These are phyloP conservation scores for Poeciliopsis occidentalis DNA, from an alignment of 2,113 vertebrate species.

Conservation along the genomic window DNA sequence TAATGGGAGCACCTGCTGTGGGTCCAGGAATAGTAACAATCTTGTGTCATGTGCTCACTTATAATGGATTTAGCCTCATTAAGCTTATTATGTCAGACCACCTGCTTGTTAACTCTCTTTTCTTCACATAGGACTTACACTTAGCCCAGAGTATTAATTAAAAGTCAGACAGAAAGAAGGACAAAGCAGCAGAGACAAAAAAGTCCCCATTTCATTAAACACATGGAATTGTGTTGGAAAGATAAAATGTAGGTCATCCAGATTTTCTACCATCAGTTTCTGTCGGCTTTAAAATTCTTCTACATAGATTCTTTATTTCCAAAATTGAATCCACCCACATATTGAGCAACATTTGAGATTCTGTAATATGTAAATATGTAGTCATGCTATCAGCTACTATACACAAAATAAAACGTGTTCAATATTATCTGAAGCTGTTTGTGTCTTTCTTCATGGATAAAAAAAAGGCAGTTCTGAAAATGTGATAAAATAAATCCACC, in stretches of 20 bases:
- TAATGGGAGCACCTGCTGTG: constrained; percentile 58
- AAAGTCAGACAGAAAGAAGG: constrained; percentile 5
- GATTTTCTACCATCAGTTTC: not conserved
- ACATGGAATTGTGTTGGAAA: not conserved
- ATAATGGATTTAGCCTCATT: constrained; percentile 76
- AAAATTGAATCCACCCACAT: constrained; percentile 50
- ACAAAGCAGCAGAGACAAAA: not conserved
- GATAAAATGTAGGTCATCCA: not conserved
- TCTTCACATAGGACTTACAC: constrained; percentile 30
- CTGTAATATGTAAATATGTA: constrained; percentile 24
- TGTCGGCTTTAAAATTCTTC: constrained; percentile 19
- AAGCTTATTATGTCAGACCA: constrained; percentile 76
- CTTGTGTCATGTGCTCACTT: constrained; percentile 60
- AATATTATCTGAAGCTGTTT: constrained; percentile 1
- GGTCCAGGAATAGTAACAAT: constrained; percentile 66
- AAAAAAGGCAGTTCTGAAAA: not conserved
- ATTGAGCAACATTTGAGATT: constrained; percentile 23
- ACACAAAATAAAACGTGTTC: not conserved
- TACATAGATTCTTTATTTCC: constrained; percentile 45
- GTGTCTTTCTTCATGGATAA: not conserved
- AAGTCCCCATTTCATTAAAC: not conserved
- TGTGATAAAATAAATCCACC: not conserved
- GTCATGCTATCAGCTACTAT: not conserved
- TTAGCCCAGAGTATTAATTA: constrained; percentile 14
- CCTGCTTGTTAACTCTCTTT: constrained; percentile 61